Base-by-base conservation (phyloP, 2,113 vertebrate species). In the Eptesicus fuscus region DNA sequence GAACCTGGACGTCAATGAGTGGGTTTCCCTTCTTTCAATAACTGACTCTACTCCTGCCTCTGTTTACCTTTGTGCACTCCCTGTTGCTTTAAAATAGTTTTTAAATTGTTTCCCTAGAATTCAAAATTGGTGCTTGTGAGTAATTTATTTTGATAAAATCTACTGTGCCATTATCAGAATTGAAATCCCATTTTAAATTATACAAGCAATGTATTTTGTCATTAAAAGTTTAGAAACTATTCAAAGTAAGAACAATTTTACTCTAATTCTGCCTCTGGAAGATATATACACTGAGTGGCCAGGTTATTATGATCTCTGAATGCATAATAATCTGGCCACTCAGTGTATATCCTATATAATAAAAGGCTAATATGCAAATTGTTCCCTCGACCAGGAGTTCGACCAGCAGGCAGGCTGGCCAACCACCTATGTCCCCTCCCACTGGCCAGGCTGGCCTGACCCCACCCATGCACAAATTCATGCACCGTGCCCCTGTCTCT, bases 181-280 rank as follows among this genome's bases (percentile, higher is more conserved):
- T 82, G 11, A 47, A 85, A 20, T 22, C 47, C 5, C 40, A 1
- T 42, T 67, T 93, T 30, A 71, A 91, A 63, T 87, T 73, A 83
- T 69, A 56, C 4, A 74, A 28, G 10, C 17, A 83, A 65, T 49
- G 5, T 1, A 77, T 79, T 73, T 59, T 93, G 47, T 84, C 18
- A 91, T 95, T 88, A 51, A 93, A 71, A 95, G 44, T 88, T 94
- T 65, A 88, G 83, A 28, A 86, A 80, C 28, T 73, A 4, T 35
- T 70, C 61, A 96, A 78, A 91, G 20, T 30, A 56, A 70, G 37
- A 77, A 84, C 23, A 32, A 70, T 2, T 56, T 77, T 71, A 67
- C 6, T 44, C 4, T 83, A 65, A 53, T 69, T 88, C 22, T 23
- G 51, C 61, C 16, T 94, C 53, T 28, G 44, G 9, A 85, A 83